Percentiles rank a stretch among this genome's conserved stretches.
Conservation (phyloP, 2,113 vertebrate genomes). For the Pteropus alecto region DNA sequence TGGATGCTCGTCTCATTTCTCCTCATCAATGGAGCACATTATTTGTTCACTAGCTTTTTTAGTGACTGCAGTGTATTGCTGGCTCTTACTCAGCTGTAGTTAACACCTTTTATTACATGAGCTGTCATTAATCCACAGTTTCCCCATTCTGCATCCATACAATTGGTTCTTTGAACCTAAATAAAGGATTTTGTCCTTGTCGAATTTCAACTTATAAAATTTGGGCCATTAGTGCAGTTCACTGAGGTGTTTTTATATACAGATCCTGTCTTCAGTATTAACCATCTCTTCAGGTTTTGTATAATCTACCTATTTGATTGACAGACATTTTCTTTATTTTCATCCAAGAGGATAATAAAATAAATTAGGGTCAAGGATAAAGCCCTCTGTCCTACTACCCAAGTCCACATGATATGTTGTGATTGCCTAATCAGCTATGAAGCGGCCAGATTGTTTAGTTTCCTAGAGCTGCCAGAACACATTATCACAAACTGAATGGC, state of each 20-base stretch:
- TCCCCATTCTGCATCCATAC: not conserved
- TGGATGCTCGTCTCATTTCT: not conserved
- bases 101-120: not conserved
- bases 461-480: not conserved
- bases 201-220: not conserved
- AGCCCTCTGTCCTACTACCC: not conserved
- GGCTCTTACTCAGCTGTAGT: not conserved
- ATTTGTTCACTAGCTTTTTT: not conserved
- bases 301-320: not conserved
- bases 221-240: not conserved
- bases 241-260: not conserved
- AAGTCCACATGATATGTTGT: not conserved
- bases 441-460: not conserved
- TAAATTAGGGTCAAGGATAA: slow-evolving; percentile 16
- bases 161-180: not conserved
- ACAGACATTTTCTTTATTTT: not conserved
- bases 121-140: not conserved
- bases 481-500: not conserved
- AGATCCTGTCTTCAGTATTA: not conserved
- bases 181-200: not conserved
- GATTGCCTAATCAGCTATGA: not conserved
- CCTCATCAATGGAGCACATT: not conserved
- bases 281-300: not conserved
- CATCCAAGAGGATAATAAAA: slow-evolving; percentile 37
- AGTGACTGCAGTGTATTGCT: not conserved